phyloP scores from a whole-genome alignment of 2,888 invertebrate species.

The Lasioglossum marginatum region DNA sequence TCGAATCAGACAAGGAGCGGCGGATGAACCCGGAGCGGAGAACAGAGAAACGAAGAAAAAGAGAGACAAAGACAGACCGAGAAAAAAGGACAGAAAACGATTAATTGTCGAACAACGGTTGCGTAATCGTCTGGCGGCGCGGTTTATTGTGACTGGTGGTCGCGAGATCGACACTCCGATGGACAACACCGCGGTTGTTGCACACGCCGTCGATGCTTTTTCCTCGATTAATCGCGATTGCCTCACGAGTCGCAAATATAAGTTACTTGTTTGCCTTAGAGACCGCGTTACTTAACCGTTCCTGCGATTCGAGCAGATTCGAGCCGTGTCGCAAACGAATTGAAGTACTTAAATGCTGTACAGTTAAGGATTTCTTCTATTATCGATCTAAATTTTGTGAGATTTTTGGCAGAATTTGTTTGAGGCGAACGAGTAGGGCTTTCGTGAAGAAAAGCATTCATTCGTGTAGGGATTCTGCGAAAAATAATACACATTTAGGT shows the following conservation, averaged over 20 bases:
- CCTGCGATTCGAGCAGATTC: neutral
- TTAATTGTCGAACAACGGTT: conserved; percentile 34
- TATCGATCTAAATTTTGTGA: too few relatives aligned
- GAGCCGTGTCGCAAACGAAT: neutral
- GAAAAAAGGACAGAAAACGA: neutral
- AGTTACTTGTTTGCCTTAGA: neutral
- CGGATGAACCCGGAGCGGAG: neutral
- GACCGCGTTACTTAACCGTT: neutral
- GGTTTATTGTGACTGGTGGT: conserved; percentile 38
- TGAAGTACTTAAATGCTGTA: too few relatives aligned
- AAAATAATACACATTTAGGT: too few relatives aligned
- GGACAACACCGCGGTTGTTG: conserved; percentile 23
- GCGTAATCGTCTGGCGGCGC: conserved; percentile 56
- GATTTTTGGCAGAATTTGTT: too few relatives aligned
- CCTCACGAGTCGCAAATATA: conserved; percentile 10
- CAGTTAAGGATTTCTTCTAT: neutral
- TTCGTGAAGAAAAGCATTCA: too few relatives aligned
- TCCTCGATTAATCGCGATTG: conserved; percentile 33
- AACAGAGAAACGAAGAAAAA: neutral
- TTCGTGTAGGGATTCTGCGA: too few relatives aligned
- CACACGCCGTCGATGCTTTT: conserved; percentile 7
- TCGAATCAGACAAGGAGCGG: conserved; percentile 38
- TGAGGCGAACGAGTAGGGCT: too few relatives aligned
- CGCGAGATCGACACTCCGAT: conserved; percentile 19
- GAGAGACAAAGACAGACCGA: neutral